These are phyloP conservation scores for Tetraneura akinire DNA, from an alignment of 1,140 invertebrate species.

Conservation along the genomic window DNA sequence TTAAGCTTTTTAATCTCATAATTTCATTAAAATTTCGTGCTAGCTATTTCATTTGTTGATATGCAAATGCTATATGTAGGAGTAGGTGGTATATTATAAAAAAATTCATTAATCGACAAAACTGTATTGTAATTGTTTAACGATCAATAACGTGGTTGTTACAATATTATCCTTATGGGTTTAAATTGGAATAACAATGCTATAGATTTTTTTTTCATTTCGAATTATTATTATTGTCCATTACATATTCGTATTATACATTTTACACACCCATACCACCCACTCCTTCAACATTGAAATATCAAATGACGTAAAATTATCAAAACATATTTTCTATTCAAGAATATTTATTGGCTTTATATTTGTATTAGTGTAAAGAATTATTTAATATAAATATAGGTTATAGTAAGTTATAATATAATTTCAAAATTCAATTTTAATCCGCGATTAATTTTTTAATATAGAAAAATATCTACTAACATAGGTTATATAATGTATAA, in stretches of 20 bases:
- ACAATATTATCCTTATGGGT: neutral
- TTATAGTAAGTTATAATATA: too few species aligned
- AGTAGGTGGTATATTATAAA: neutral
- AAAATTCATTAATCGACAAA: neutral
- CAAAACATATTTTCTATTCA: neutral
- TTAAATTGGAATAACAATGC: constrained; percentile 5
- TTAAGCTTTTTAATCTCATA: neutral
- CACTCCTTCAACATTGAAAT: neutral
- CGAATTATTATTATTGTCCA: constrained; percentile 15
- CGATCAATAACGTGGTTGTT: constrained; percentile 19
- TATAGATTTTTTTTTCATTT: constrained; percentile 33
- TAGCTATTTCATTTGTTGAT: constrained; percentile 4
- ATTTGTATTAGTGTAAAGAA: too few species aligned
- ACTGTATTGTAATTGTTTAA: constrained; percentile 40
- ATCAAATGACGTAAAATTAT: neutral
- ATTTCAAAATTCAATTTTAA: too few species aligned
- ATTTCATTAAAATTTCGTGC: constrained; percentile 11
- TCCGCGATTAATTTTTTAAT: too few species aligned
- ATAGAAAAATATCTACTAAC: too few species aligned
- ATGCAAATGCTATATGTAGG: neutral
- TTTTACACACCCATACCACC: neutral
- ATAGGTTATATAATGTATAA: too few species aligned
- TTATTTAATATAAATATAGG: too few species aligned
- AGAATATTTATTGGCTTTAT: neutral
- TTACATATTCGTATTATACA: neutral